Conservation (phyloP, 2,888 invertebrate species). For the Augiades crinisus region DNA sequence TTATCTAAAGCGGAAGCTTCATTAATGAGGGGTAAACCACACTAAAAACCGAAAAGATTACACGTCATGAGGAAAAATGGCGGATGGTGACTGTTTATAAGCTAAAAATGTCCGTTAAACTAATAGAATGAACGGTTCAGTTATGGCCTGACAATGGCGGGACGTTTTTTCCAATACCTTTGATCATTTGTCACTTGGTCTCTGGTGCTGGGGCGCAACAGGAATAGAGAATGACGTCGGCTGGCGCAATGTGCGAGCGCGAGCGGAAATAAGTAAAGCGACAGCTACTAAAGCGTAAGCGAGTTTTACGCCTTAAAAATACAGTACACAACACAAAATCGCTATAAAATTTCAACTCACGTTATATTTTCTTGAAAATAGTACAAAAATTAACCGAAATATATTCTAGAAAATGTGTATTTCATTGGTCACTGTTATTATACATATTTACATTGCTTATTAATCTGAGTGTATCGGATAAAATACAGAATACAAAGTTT, state of each 20-base stretch:
- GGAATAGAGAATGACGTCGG: conserved; percentile 50
- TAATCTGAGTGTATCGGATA: too few species aligned
- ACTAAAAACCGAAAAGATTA: conserved; percentile 3
- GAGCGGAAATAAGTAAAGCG: too few species aligned
- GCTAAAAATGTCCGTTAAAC: conserved; percentile 46
- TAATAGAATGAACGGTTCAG: conserved; percentile 51
- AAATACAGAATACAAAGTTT: too few species aligned
- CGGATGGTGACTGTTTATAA: not conserved
- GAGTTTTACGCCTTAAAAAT: too few species aligned
- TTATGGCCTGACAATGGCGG: conserved; percentile 50
- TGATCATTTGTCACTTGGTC: conserved; percentile 72
- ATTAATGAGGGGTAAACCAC: not conserved
- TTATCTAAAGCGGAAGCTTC: not conserved
- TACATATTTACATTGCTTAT: too few species aligned
- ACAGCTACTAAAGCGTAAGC: too few species aligned
- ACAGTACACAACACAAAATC: too few species aligned
- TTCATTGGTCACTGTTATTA: too few species aligned
- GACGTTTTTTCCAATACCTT: conserved; percentile 64
- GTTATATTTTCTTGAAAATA: too few species aligned
- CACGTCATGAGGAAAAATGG: conserved; percentile 7
- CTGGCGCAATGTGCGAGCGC: conserved; percentile 32
- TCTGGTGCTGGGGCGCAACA: conserved; percentile 52
- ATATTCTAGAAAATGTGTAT: too few species aligned
- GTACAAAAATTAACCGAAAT: too few species aligned
- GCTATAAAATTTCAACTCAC: too few species aligned